Evolutionary conservation across 2,888 invertebrate species (phyloP).

Genomic region (Heliconius ethilla): DNA sequence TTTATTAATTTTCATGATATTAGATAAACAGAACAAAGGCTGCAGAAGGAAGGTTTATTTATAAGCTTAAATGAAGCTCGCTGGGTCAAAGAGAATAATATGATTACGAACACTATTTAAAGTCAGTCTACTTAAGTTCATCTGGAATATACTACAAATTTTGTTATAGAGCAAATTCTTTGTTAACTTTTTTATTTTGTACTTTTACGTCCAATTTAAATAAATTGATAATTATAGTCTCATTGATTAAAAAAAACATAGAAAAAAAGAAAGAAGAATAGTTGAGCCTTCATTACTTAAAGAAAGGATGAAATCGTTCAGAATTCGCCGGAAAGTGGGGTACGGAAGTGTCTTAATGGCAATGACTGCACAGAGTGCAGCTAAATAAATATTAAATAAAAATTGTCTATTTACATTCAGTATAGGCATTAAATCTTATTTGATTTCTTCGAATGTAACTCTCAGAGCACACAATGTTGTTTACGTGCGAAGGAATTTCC

Average conservation of each 20-base stretch:
- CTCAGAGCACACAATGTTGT: slow-evolving; percentile 41
- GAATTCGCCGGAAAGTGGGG: too few species aligned
- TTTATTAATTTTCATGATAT: slow-evolving; percentile 2
- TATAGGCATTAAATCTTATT: slow-evolving; percentile 32
- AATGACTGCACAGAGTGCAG: too few species aligned
- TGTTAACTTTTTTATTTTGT: not conserved
- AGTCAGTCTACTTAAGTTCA: not conserved
- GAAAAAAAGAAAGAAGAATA: too few species aligned
- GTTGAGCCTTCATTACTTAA: too few species aligned
- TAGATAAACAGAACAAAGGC: not conserved
- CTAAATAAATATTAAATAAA: not conserved
- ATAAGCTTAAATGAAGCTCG: not conserved
- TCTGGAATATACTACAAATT: not conserved
- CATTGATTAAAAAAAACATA: too few species aligned
- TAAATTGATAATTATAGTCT: too few species aligned
- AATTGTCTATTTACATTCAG: not conserved
- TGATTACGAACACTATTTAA: not conserved
- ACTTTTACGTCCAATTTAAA: too few species aligned
- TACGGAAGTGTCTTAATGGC: too few species aligned
- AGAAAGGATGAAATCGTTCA: too few species aligned
- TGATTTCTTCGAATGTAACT: slow-evolving; percentile 34
- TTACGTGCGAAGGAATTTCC: slow-evolving; percentile 48
- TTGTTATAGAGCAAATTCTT: not conserved
- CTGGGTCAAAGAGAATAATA: not conserved
- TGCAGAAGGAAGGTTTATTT: not conserved